phyloP scores from a whole-genome alignment of 2,888 invertebrate genomes.

The Pilophorus perplexus region DNA sequence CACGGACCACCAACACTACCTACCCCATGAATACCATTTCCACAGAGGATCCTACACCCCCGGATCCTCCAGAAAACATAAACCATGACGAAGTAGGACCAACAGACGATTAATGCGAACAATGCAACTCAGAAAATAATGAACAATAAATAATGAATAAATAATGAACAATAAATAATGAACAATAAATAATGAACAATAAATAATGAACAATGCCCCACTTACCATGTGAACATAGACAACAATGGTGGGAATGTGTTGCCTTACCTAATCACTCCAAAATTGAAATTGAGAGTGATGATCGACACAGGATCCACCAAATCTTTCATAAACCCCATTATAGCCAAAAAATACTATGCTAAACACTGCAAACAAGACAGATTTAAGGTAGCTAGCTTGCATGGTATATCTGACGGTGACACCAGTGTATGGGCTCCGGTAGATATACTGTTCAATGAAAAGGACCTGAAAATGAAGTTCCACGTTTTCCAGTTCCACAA shows the following conservation, averaged over 20 bases:
- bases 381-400: background rate
- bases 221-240: background rate
- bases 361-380: too few species aligned
- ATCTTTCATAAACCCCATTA: background rate
- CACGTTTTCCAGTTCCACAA: too few species aligned
- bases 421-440: background rate
- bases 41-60: background rate
- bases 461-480: too few species aligned
- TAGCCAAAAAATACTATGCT: too few species aligned
- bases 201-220: background rate
- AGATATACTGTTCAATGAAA: background rate
- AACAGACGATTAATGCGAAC: too few species aligned
- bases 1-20: too few species aligned
- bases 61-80: too few species aligned
- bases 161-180: too few species aligned
- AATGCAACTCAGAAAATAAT: background rate
- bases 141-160: background rate
- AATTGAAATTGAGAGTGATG: background rate
- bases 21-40: too few species aligned
- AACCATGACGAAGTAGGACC: too few species aligned
- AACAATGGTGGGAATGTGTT: background rate
- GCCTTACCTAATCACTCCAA: too few species aligned
- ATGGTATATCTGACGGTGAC: slow-evolving; percentile 8
- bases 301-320: too few species aligned
- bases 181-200: background rate